These are phyloP conservation scores for Anguilla pacifica DNA, from an alignment of 2,797 vertebrate species.

Conservation along the genomic window DNA sequence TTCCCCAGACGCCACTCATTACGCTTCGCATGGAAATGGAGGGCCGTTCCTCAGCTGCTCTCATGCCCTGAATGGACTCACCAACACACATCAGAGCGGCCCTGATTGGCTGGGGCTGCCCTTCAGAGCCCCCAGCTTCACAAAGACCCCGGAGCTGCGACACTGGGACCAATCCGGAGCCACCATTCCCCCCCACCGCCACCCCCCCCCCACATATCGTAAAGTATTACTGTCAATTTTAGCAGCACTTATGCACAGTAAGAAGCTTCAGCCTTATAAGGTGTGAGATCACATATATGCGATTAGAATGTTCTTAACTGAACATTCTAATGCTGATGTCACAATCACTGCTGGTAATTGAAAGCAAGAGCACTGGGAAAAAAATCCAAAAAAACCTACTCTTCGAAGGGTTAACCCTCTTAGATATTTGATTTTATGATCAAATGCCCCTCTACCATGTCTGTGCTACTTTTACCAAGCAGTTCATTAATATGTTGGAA, in stretches of 20 bases:
- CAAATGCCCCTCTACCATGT: slow-evolving; percentile 54
- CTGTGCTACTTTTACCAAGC: slow-evolving; percentile 46
- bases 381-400: too few relatives aligned
- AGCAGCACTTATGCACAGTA: slow-evolving; percentile 43
- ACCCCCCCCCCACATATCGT: slow-evolving; percentile 42
- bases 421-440: slow-evolving; percentile 63
- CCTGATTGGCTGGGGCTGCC: slow-evolving; percentile 60
- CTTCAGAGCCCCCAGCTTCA: slow-evolving; percentile 66
- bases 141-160: slow-evolving; percentile 65
- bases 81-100: slow-evolving; percentile 67
- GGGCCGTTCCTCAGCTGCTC: slow-evolving; percentile 68
- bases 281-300: too few relatives aligned
- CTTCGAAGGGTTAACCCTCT: slow-evolving; percentile 37
- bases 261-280: not conserved
- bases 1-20: slow-evolving; percentile 62
- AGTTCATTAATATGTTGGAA: slow-evolving; percentile 48
- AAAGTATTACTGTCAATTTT: slow-evolving; percentile 42
- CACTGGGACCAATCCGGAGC: not conserved
- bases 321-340: too few relatives aligned
- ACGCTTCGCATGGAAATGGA: slow-evolving; percentile 72
- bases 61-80: slow-evolving; percentile 65
- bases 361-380: too few relatives aligned
- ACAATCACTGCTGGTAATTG: too few relatives aligned
- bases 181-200: slow-evolving; percentile 36
- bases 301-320: too few relatives aligned